Evolutionary conservation across 2,797 vertebrate genomes (phyloP).

Genomic region (Chelon auratus): DNA sequence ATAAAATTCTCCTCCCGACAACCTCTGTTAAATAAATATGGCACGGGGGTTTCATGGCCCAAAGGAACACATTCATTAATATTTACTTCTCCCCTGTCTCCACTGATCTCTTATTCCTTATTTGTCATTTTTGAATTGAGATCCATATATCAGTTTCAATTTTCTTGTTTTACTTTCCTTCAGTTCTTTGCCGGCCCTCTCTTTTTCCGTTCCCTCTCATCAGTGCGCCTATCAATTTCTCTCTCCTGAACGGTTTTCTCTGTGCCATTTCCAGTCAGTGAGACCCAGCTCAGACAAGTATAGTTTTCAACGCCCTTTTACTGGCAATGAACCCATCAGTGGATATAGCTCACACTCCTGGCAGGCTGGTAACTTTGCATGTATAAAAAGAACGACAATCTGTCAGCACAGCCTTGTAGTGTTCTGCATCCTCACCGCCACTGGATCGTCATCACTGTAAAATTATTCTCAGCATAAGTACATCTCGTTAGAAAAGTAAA

Average conservation of each 20-base stretch:
- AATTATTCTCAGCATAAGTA: slow-evolving; percentile 43
- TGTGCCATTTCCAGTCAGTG: slow-evolving; percentile 83
- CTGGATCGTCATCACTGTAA: slow-evolving; percentile 40
- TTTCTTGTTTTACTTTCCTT: slow-evolving; percentile 54
- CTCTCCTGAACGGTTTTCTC: slow-evolving; percentile 76
- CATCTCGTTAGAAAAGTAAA: slow-evolving; percentile 65
- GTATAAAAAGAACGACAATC: slow-evolving; percentile 43
- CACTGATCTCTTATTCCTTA: slow-evolving; percentile 38
- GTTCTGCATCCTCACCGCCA: slow-evolving; percentile 38
- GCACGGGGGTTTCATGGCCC: slow-evolving; percentile 57
- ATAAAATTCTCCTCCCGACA: slow-evolving; percentile 74
- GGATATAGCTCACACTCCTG: slow-evolving; percentile 73
- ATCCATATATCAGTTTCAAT: slow-evolving; percentile 58
- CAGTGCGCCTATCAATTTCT: slow-evolving; percentile 82
- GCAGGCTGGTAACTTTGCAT: slow-evolving; percentile 59
- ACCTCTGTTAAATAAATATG: slow-evolving; percentile 79
- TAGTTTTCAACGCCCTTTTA: slow-evolving; percentile 82
- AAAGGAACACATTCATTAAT: slow-evolving; percentile 71
- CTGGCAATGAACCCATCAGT: slow-evolving; percentile 82
- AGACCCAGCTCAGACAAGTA: slow-evolving; percentile 80
- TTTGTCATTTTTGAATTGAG: slow-evolving; percentile 63
- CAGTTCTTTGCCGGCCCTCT: slow-evolving; percentile 12
- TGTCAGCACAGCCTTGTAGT: slow-evolving; percentile 28
- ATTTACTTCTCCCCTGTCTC: slow-evolving; percentile 74
- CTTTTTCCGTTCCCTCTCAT: slow-evolving; percentile 66